Evolutionary conservation across 2,888 invertebrate species (phyloP), one percentile per base, ranked within the genome.

Genomic region (Tachystola acroxantha): DNA sequence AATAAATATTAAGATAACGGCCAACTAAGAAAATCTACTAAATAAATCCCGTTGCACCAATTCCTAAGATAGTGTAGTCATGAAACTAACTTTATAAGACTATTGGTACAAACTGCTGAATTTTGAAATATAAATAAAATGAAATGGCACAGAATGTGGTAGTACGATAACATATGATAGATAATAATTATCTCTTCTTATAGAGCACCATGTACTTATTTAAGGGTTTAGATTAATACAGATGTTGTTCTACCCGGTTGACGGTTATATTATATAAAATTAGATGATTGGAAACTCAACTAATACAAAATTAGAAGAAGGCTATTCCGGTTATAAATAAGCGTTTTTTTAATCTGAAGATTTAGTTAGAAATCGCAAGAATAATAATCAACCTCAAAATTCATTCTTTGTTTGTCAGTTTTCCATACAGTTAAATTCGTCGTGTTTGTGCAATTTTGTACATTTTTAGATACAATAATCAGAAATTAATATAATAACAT

Each of bases 1-100:
- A 16, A 28, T 28, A 12, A 28, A 28, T 16, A 30, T 30, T 30
- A 30, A 30, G 16, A 30, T 30, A 30, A 7, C 30, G 30, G 30
- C 16, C 16, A 30, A 30, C 30, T 30, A 14, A 10, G 16, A 30
- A 7, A n/a, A 30, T 30, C 30, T 14, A 27, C 7, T 25, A 10
- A 27, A 10, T 27, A 27, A 6, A 27, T 2, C 26, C 3, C 10
- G 6, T 30, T 30, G 30, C 30, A 30, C 13, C 30, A 30, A 27
- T 11, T 27, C 4, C 10, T 11, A 12, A 27, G 4, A 10, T 10
- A 25, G 25, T n/a, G n/a, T n/a, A n/a, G n/a, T n/a, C n/a, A n/a
- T n/a, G 16, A 16, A 16, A 16, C 16, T 16, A 6, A 16, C 3
- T 16, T 16, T 16, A 4, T 6, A 6, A 16, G 16, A 16, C 16